Percentiles rank a stretch among this genome's conserved stretches.
Conservation (phyloP, 1,140 invertebrate species). For the Adoxophyes honmai region DNA sequence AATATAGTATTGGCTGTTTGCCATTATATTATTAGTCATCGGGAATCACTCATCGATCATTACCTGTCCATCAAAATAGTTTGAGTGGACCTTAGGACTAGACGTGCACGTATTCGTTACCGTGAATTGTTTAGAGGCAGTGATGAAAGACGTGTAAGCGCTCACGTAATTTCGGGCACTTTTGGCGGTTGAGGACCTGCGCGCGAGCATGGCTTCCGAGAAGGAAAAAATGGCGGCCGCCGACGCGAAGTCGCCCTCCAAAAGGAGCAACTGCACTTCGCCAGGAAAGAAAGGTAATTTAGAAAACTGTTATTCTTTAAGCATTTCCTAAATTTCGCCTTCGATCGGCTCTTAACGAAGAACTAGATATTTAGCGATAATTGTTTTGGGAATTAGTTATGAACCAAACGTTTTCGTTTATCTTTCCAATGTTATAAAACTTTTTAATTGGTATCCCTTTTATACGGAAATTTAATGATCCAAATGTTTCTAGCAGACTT, state of each 20-base stretch:
- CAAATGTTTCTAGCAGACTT: background rate
- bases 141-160: slow-evolving; percentile 45
- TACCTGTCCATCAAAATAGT: slow-evolving; percentile 31
- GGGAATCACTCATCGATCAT: slow-evolving; percentile 51
- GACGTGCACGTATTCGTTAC: slow-evolving; percentile 35
- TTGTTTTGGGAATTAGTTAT: background rate
- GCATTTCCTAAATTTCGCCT: too few species aligned
- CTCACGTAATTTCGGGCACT: slow-evolving; percentile 36
- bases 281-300: slow-evolving; percentile 70
- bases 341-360: too few species aligned
- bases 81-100: slow-evolving; percentile 35
- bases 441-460: background rate
- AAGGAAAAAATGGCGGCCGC: slow-evolving; percentile 68
- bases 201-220: slow-evolving; percentile 60
- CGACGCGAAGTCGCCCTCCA: slow-evolving; percentile 64
- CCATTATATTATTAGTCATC: slow-evolving; percentile 47
- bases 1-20: slow-evolving; percentile 57
- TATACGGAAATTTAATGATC: background rate
- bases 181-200: slow-evolving; percentile 27
- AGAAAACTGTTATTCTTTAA: slow-evolving; percentile 4
- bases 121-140: slow-evolving; percentile 33
- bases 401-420: background rate
- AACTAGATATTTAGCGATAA: too few species aligned
- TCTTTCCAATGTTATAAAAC: background rate
- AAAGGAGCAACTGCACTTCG: slow-evolving; percentile 69